Evolutionary conservation across 1,140 invertebrate species (phyloP).

Genomic region (Bombus ignitus): DNA sequence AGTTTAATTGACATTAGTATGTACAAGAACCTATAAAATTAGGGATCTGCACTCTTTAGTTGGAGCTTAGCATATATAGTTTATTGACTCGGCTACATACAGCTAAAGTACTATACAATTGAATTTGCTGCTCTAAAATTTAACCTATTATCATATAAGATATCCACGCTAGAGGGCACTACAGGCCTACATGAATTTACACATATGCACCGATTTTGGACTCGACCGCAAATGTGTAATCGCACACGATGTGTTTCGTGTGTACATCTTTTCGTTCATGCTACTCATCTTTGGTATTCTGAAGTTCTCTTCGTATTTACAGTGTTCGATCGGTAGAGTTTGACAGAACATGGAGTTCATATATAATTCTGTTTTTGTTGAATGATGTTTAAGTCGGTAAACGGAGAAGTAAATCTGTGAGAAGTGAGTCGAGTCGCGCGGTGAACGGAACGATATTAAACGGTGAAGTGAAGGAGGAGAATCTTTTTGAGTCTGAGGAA

Average conservation of each 20-base stretch:
- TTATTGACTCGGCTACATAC: no score
- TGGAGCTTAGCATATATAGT: no score
- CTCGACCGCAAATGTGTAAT: background rate
- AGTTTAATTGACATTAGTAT: no score
- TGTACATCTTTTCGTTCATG: background rate
- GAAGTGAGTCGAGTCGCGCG: constrained; percentile 22
- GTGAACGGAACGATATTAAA: constrained; percentile 8
- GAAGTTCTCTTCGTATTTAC: background rate
- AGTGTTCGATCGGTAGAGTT: constrained; percentile 5
- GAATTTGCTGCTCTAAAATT: no score
- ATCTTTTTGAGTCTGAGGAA: background rate
- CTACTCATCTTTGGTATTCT: background rate
- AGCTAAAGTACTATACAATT: no score
- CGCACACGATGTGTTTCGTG: background rate
- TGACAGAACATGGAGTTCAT: constrained; percentile 1
- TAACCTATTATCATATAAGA: no score
- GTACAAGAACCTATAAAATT: no score
- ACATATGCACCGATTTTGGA: background rate
- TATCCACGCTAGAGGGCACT: no score
- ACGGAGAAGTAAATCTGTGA: constrained; percentile 3
- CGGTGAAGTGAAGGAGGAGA: constrained; percentile 37
- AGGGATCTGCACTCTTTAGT: no score
- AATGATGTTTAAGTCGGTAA: constrained; percentile 16
- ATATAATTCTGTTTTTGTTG: background rate
- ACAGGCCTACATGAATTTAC: no score